phyloP scores from a whole-genome alignment of 1,140 invertebrate genomes.

The Lasaia peninsularis region DNA sequence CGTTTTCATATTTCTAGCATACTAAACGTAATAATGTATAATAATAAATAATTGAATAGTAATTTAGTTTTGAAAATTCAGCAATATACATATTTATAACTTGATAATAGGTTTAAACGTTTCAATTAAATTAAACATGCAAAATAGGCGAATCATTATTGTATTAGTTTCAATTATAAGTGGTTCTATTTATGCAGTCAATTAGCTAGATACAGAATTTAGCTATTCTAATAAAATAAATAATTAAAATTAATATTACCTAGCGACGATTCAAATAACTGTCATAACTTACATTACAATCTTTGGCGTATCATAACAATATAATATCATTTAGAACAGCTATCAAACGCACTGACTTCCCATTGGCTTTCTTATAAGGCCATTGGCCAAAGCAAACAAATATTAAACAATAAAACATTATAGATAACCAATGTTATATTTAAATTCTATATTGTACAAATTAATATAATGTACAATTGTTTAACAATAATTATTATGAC shows the following conservation, averaged over 20 bases:
- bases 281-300: constrained; percentile 66
- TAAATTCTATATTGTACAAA: constrained; percentile 2
- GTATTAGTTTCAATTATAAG: constrained; percentile 65
- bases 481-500: constrained; percentile 9
- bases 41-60: constrained; percentile 79
- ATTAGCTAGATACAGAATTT: constrained; percentile 51
- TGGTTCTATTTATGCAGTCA: constrained; percentile 43
- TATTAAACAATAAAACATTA: constrained; percentile 15
- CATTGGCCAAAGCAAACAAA: neutral
- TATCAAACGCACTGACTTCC: constrained; percentile 51
- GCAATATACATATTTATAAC: constrained; percentile 72
- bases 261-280: constrained; percentile 59
- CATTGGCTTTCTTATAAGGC: neutral
- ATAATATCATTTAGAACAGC: constrained; percentile 61
- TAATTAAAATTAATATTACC: constrained; percentile 40
- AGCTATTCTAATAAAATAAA: constrained; percentile 36
- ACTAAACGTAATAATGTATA: constrained; percentile 80
- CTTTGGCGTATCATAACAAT: constrained; percentile 73
- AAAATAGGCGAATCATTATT: constrained; percentile 73
- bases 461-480: constrained; percentile 4
- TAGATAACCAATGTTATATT: neutral
- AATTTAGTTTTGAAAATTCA: constrained; percentile 75
- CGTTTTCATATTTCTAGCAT: constrained; percentile 79
- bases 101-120: constrained; percentile 62
- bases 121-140: constrained; percentile 66